Conservation (phyloP, 2,888 invertebrate species). For the Muschampia plurimacula region DNA sequence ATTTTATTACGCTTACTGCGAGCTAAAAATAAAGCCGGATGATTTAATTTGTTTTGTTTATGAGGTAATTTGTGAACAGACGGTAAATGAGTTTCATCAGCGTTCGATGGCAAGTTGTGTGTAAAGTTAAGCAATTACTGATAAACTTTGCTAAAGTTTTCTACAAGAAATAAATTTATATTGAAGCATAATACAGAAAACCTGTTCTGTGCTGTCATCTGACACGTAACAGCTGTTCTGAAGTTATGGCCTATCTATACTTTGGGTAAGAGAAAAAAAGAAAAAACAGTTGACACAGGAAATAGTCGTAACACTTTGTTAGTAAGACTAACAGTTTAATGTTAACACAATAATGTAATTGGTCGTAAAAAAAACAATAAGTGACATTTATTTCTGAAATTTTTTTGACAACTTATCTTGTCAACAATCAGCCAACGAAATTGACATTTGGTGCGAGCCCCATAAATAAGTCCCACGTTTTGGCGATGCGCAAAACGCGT, state of each 20-base stretch:
- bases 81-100: slow-evolving; percentile 9
- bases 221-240: neutral
- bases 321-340: too few species aligned
- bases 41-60: slow-evolving; percentile 15
- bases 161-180: neutral
- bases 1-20: slow-evolving; percentile 16
- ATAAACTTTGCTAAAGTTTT: slow-evolving; percentile 5
- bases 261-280: too few species aligned
- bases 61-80: slow-evolving; percentile 13
- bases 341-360: too few species aligned
- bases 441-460: too few species aligned
- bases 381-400: too few species aligned
- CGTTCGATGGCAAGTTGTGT: neutral
- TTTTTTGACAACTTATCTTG: too few species aligned
- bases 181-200: neutral
- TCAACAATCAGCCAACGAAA: too few species aligned
- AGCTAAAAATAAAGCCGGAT: slow-evolving; percentile 14
- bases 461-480: too few species aligned
- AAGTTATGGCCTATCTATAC: neutral
- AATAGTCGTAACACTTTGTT: too few species aligned
- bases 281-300: too few species aligned
- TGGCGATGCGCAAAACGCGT: too few species aligned
- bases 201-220: neutral
- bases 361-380: too few species aligned
- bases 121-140: neutral